These are phyloP conservation scores for Phrixothrix hirtus DNA, from an alignment of 2,888 invertebrate species.

Conservation along the genomic window DNA sequence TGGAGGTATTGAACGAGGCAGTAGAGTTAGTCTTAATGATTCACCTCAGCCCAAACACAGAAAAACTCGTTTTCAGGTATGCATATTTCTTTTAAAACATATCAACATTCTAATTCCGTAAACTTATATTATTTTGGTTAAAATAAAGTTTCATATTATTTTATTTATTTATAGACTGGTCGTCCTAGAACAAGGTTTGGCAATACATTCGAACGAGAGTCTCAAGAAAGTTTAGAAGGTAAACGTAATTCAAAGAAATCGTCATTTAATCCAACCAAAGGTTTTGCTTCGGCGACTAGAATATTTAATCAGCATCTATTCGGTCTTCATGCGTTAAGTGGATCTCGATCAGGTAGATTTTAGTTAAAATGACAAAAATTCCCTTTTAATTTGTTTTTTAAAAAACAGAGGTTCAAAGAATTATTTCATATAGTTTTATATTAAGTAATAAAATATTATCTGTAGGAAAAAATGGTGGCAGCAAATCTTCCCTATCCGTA, in stretches of 20 bases:
- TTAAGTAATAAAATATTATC: too few species aligned
- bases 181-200: conserved; percentile 58
- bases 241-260: conserved; percentile 56
- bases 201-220: conserved; percentile 55
- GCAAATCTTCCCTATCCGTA: conserved; percentile 69
- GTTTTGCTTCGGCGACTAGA: conserved; percentile 71
- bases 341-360: conserved; percentile 55
- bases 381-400: too few species aligned
- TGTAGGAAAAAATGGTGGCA: conserved; percentile 61
- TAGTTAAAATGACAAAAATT: too few species aligned
- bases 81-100: too few species aligned
- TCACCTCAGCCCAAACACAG: conserved; percentile 77
- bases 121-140: too few species aligned
- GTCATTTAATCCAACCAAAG: conserved; percentile 66
- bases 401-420: too few species aligned
- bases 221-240: conserved; percentile 61
- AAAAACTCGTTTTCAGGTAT: conserved; percentile 83
- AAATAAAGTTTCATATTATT: too few species aligned
- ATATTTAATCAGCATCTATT: conserved; percentile 76
- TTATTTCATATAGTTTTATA: too few species aligned
- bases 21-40: conserved; percentile 66
- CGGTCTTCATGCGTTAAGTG: conserved; percentile 62
- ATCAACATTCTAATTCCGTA: too few species aligned
- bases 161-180: conserved; percentile 44
- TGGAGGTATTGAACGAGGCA: conserved; percentile 57